Evolutionary conservation across 2,888 invertebrate species (phyloP).

Genomic region (Celastrina argiolus): DNA sequence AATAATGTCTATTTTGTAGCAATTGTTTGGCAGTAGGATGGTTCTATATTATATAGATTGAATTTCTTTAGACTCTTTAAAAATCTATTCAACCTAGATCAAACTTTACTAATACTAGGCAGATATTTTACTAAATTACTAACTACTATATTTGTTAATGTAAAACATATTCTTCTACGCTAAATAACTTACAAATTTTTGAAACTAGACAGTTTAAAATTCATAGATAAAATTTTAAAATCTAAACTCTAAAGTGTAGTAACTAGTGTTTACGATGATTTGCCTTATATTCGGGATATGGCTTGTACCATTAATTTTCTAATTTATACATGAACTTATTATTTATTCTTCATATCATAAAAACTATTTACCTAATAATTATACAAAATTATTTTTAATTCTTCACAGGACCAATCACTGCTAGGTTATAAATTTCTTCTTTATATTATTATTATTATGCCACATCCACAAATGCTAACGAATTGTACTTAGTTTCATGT

Average conservation of each 20-base stretch:
- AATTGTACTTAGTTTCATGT: conserved; percentile 17
- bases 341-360: conserved; percentile 23
- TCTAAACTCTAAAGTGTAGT: conserved; percentile 48
- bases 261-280: conserved; percentile 54
- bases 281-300: conserved; percentile 56
- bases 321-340: conserved; percentile 26
- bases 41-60: conserved; percentile 56
- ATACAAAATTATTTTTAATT: conserved; percentile 12
- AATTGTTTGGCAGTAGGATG: conserved; percentile 59
- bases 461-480: conserved; percentile 4
- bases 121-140: conserved; percentile 48
- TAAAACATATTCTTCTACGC: conserved; percentile 72
- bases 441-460: background rate
- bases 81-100: conserved; percentile 45
- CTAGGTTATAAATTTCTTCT: conserved; percentile 7
- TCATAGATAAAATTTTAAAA: conserved; percentile 53
- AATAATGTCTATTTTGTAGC: conserved; percentile 13
- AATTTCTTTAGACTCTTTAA: conserved; percentile 58
- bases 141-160: conserved; percentile 64
- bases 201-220: conserved; percentile 54
- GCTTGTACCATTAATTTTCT: conserved; percentile 39
- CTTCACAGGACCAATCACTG: conserved; percentile 25
- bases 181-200: conserved; percentile 68
- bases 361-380: conserved; percentile 12
- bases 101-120: conserved; percentile 54